Percentiles rank a stretch among this genome's conserved stretches.
Evolutionary conservation across 2,888 invertebrate species (phyloP).

Genomic region (Drosophila affinis): DNA sequence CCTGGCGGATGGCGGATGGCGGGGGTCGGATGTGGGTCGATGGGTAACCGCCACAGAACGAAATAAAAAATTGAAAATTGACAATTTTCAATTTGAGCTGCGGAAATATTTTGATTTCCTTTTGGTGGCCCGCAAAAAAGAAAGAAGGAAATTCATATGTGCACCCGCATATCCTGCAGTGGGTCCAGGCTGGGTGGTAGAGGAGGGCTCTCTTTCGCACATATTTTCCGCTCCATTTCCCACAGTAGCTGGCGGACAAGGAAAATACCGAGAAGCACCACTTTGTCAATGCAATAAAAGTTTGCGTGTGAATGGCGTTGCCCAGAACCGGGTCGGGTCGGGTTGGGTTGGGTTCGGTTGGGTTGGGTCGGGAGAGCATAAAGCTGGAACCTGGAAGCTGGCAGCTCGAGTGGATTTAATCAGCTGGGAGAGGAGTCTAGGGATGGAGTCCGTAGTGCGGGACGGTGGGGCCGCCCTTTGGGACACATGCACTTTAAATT

Average conservation of each 20-base stretch:
- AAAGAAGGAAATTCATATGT: conserved; percentile 18
- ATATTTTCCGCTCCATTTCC: conserved; percentile 79
- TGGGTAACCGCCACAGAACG: conserved; percentile 21
- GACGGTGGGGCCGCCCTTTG: conserved; percentile 35
- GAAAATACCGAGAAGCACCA: conserved; percentile 46
- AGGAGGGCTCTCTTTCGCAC: conserved; percentile 45
- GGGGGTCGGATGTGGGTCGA: conserved; percentile 5
- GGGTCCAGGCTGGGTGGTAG: not conserved
- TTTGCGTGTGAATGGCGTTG: conserved; percentile 74
- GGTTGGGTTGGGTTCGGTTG: no score
- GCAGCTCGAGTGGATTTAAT: conserved; percentile 69
- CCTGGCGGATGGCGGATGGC: not conserved
- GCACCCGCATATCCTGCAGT: conserved; percentile 24
- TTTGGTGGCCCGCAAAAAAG: conserved; percentile 38
- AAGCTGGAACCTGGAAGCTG: conserved; percentile 9
- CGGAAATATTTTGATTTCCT: conserved; percentile 74
- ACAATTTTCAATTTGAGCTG: conserved; percentile 76
- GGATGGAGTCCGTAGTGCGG: conserved; percentile 9
- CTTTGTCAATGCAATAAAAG: conserved; percentile 78
- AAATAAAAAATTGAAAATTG: conserved; percentile 60
- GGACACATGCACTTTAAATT: conserved; percentile 74
- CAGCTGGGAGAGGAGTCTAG: conserved; percentile 61
- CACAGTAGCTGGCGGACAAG: conserved; percentile 42
- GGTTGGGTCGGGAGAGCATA: not conserved
- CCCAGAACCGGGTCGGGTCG: conserved; percentile 22